phyloP scores from a whole-genome alignment of 2,797 vertebrate species.

The Thunnus albacares region DNA sequence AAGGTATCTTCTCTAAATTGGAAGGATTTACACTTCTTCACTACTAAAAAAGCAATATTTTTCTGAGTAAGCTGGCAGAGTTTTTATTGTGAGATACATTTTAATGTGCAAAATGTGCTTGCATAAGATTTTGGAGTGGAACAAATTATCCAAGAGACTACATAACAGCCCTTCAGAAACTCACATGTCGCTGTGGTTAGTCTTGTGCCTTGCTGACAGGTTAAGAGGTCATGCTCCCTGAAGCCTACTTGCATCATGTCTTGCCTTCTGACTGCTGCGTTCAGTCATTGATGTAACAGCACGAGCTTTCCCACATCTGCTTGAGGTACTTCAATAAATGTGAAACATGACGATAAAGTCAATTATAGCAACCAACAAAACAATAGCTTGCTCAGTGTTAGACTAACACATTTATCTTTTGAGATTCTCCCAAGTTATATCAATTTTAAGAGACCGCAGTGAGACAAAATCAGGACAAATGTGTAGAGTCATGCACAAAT shows the following conservation, averaged over 20 bases:
- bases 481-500: not conserved
- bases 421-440: not conserved
- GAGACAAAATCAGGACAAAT: not conserved
- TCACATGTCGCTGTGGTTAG: not conserved
- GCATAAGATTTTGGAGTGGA: not conserved
- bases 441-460: no score
- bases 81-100: not conserved
- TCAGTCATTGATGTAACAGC: conserved; percentile 2
- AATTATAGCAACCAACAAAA: not conserved
- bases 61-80: not conserved
- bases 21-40: not conserved
- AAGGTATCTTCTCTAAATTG: not conserved
- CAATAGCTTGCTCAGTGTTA: not conserved
- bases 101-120: not conserved
- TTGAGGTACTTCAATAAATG: not conserved
- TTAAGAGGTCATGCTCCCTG: conserved; percentile 14
- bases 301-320: not conserved
- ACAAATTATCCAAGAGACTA: not conserved
- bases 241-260: not conserved
- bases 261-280: conserved; percentile 17
- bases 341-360: not conserved
- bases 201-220: not conserved
- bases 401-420: not conserved
- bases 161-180: not conserved
- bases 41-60: not conserved